phyloP scores from a whole-genome alignment of 2,888 invertebrate genomes.

The Leucoma salicis region DNA sequence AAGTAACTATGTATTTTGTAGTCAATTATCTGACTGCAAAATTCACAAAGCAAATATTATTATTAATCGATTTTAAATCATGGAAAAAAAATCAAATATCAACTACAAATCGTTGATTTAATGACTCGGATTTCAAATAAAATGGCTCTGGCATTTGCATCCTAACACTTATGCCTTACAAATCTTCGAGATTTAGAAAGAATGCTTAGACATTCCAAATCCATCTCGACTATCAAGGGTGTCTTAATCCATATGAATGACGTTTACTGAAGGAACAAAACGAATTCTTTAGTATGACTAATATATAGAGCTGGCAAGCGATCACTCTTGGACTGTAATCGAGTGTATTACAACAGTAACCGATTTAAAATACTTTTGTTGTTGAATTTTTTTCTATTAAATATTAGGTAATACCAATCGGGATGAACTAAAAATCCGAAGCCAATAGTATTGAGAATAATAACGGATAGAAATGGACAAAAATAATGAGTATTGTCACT shows the following conservation, averaged over 20 bases:
- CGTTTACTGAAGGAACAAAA: slow-evolving; percentile 56
- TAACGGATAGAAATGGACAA: no score
- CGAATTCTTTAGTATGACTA: slow-evolving; percentile 57
- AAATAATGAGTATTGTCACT: no score
- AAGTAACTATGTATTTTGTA: no score
- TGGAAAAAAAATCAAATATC: no score
- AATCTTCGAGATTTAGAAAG: slow-evolving; percentile 31
- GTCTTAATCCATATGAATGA: slow-evolving; percentile 59
- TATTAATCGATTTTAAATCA: no score
- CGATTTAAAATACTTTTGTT: not conserved
- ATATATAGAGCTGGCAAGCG: slow-evolving; percentile 37
- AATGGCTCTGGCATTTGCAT: not conserved
- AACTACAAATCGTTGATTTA: no score
- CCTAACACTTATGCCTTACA: slow-evolving; percentile 13
- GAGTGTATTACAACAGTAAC: not conserved
- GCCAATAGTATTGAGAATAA: no score
- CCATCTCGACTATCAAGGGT: slow-evolving; percentile 29
- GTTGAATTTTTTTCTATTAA: no score
- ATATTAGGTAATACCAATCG: no score
- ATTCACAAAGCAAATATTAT: no score
- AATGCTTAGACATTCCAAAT: slow-evolving; percentile 28
- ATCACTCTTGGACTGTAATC: not conserved
- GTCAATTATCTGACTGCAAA: no score
- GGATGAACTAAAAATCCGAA: no score
- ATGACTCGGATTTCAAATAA: not conserved